phyloP scores from a whole-genome alignment of 2,888 invertebrate species.

The Gastrophysa polygoni region DNA sequence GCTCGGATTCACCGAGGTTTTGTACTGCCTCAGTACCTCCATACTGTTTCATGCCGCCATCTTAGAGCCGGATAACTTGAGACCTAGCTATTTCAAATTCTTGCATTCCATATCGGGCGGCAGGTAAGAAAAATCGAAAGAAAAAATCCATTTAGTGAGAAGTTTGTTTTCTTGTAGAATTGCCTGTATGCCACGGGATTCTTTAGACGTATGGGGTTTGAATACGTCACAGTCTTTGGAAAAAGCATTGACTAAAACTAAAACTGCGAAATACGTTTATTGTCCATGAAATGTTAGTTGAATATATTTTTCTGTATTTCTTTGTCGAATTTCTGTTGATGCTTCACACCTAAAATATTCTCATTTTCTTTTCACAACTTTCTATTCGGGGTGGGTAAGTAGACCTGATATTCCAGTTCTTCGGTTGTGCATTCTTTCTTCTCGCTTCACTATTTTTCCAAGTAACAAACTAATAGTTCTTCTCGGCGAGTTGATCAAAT shows the following conservation, averaged over 20 bases:
- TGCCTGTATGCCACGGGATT: constrained; percentile 12
- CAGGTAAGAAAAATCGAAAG: constrained; percentile 57
- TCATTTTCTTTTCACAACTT: too few relatives aligned
- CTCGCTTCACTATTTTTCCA: too few relatives aligned
- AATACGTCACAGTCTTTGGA: constrained; percentile 16
- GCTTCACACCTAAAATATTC: too few relatives aligned
- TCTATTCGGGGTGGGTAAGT: too few relatives aligned
- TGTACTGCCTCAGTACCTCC: constrained; percentile 80
- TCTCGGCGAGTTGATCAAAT: too few relatives aligned
- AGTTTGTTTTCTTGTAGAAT: constrained; percentile 9
- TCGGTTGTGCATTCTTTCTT: too few relatives aligned
- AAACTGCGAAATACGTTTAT: constrained; percentile 1
- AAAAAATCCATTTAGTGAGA: neutral
- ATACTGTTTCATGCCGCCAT: constrained; percentile 79
- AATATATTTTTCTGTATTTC: neutral
- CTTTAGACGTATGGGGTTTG: constrained; percentile 17
- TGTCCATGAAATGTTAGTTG: neutral
- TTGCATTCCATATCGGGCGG: constrained; percentile 75
- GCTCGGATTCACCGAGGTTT: constrained; percentile 70
- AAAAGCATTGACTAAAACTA: neutral
- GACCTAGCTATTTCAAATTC: constrained; percentile 85
- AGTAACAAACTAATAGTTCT: too few relatives aligned
- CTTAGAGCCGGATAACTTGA: constrained; percentile 76
- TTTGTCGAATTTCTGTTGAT: neutral
- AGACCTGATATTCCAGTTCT: too few relatives aligned